These are phyloP conservation scores for Erpetoichthys calabaricus DNA, from an alignment of 2,797 vertebrate species.

Conservation along the genomic window DNA sequence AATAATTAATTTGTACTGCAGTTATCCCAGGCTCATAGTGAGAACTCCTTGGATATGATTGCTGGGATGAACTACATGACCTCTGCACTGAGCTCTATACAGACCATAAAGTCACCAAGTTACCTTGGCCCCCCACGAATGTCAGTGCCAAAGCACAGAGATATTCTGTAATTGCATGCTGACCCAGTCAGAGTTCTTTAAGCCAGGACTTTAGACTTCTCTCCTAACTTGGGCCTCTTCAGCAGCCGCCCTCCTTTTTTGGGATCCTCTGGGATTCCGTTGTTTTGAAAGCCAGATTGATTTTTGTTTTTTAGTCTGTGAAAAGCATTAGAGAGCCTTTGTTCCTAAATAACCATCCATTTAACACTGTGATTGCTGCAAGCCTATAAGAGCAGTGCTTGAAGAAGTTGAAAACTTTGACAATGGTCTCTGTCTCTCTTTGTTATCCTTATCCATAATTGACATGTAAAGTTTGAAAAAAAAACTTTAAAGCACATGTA, in stretches of 20 bases:
- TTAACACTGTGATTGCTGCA: background rate
- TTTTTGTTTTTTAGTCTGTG: background rate
- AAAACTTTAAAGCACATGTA: too few relatives aligned
- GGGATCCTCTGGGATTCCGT: background rate
- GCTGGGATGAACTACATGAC: too few relatives aligned
- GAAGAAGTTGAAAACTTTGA: background rate
- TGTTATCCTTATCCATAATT: too few relatives aligned
- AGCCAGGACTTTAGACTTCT: background rate
- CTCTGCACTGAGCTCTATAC: too few relatives aligned
- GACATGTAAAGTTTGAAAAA: too few relatives aligned
- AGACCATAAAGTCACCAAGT: too few relatives aligned
- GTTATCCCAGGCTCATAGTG: too few relatives aligned
- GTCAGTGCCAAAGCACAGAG: background rate
- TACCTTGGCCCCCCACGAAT: background rate
- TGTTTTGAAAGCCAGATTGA: background rate
- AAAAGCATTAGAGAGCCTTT: background rate
- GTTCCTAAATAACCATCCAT: constrained; percentile 1
- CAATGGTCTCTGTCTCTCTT: too few relatives aligned
- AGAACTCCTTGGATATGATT: too few relatives aligned
- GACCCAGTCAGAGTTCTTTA: background rate
- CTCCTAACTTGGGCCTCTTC: background rate
- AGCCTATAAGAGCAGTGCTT: background rate
- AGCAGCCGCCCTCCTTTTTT: background rate
- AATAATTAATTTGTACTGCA: too few relatives aligned
- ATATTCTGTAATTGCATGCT: background rate